Percentiles rank a stretch among this genome's conserved stretches.
Evolutionary conservation across 2,888 invertebrate genomes (phyloP).

Genomic region (Diadegma fenestrale): DNA sequence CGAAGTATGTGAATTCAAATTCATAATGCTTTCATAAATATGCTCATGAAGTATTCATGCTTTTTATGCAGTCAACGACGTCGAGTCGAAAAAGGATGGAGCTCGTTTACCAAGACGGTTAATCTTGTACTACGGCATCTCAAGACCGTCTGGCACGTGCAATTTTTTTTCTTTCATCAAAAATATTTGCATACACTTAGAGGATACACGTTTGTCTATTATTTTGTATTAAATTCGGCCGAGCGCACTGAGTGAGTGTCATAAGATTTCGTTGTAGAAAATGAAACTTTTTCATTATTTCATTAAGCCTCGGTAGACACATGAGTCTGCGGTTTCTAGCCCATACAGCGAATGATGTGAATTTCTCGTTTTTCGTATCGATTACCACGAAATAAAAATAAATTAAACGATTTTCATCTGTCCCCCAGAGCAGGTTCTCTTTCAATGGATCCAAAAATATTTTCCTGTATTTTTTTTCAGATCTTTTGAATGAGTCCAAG

Average conservation of each 20-base stretch:
- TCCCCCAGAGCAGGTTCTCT: too few species aligned
- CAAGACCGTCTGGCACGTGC: not conserved
- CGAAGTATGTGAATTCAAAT: slow-evolving; percentile 1
- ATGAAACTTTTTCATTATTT: not conserved
- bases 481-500: too few species aligned
- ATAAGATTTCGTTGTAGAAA: not conserved
- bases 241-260: not conserved
- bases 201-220: not conserved
- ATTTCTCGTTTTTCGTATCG: too few species aligned
- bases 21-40: slow-evolving; percentile 2
- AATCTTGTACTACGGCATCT: not conserved
- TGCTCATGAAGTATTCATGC: slow-evolving; percentile 2
- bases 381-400: too few species aligned
- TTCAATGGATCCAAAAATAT: too few species aligned
- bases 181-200: not conserved
- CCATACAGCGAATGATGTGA: too few species aligned
- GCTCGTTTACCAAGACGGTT: not conserved
- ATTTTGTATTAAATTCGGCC: not conserved
- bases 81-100: not conserved
- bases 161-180: not conserved
- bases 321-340: too few species aligned
- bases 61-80: slow-evolving; percentile 1
- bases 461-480: too few species aligned
- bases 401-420: too few species aligned
- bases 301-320: too few species aligned